These are phyloP conservation scores for Marisa cornuarietis DNA, from an alignment of 1,140 invertebrate genomes.

Conservation along the genomic window DNA sequence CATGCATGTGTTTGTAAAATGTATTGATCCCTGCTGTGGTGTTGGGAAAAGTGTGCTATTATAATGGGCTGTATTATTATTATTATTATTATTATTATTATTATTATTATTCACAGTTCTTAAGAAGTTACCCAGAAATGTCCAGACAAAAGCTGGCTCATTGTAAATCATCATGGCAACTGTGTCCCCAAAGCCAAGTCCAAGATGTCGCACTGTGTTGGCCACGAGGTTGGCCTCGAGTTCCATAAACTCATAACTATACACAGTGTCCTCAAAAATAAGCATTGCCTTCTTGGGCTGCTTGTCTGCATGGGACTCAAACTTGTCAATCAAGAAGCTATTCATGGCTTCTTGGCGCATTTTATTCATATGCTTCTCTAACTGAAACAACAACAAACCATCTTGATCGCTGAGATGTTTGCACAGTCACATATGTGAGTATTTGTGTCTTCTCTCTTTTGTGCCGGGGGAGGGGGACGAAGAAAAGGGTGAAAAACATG, in stretches of 20 bases:
- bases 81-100: no score
- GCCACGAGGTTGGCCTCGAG: constrained; percentile 52
- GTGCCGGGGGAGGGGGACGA: no score
- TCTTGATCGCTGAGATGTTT: no score
- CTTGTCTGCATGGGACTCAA: constrained; percentile 44
- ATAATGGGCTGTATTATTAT: no score
- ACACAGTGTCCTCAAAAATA: constrained; percentile 50
- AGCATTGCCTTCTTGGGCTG: constrained; percentile 42
- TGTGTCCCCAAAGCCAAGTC: constrained; percentile 41
- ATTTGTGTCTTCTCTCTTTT: no score
- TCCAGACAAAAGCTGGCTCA: constrained; percentile 58
- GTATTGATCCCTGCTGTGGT: no score
- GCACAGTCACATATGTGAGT: no score
- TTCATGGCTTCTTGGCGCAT: not conserved
- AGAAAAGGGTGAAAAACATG: no score
- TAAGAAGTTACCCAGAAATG: constrained; percentile 49
- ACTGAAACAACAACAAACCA: not conserved
- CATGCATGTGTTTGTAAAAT: no score
- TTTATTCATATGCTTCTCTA: not conserved
- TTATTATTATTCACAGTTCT: not conserved
- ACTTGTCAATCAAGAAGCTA: constrained; percentile 43
- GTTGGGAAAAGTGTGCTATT: no score
- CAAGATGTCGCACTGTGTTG: constrained; percentile 37
- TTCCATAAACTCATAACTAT: constrained; percentile 50
- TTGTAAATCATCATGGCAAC: constrained; percentile 54